A percentile compares a stretch with the other conserved stretches of the same genome.
These are phyloP conservation scores for Protonemura montana DNA, from an alignment of 2,888 invertebrate species.

Conservation along the genomic window DNA sequence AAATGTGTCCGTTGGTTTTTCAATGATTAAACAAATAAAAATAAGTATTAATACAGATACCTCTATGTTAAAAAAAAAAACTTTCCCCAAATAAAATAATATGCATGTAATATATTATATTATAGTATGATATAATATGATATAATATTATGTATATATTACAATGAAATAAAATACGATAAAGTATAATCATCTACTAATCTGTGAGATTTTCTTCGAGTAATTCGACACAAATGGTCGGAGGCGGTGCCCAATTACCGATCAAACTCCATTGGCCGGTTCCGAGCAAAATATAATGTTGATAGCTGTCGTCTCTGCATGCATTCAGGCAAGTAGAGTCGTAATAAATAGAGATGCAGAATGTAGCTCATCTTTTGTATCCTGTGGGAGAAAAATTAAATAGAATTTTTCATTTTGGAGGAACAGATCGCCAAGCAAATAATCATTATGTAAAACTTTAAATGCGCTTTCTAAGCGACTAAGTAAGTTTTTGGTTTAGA, in stretches of 20 bases:
- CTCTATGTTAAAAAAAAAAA: background rate
- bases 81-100: background rate
- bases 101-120: constrained; percentile 24
- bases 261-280: background rate
- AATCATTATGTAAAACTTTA: no score
- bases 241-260: background rate
- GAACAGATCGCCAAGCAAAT: no score
- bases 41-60: background rate
- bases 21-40: background rate
- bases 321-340: constrained; percentile 7
- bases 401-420: no score
- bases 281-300: background rate
- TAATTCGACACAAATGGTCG: background rate
- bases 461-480: no score
- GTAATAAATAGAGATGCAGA: background rate
- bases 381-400: background rate
- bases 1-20: background rate
- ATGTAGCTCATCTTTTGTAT: background rate
- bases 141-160: background rate
- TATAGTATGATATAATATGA: background rate
- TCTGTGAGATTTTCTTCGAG: background rate
- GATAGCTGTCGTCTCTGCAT: background rate
- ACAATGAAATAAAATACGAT: background rate
- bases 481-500: no score
- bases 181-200: background rate